Percentiles rank a stretch among this genome's conserved stretches.
Conservation (phyloP, 2,797 vertebrate species). For the Gymnoscopelus microlampas region DNA sequence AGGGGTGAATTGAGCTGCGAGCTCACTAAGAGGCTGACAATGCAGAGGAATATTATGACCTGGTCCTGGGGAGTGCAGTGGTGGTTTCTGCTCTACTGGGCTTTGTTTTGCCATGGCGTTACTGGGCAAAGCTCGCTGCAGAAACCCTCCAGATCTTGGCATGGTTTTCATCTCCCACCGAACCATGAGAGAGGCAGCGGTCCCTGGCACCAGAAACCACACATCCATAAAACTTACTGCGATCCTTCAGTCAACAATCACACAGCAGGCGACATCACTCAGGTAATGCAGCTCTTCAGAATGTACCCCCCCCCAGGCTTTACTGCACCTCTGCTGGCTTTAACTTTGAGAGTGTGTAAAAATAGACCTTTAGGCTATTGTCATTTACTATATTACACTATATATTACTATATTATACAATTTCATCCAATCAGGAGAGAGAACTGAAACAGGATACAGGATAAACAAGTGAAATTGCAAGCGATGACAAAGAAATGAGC, state of each 20-base stretch:
- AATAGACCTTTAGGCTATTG: too few relatives aligned
- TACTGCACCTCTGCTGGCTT: too few relatives aligned
- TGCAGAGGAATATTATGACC: constrained; percentile 30
- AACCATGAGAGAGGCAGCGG: constrained; percentile 5
- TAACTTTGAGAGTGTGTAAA: neutral
- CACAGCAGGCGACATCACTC: constrained; percentile 22
- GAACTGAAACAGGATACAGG: too few relatives aligned
- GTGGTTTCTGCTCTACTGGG: constrained; percentile 62
- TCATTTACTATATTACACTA: too few relatives aligned
- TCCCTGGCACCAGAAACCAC: constrained; percentile 8
- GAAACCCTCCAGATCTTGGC: constrained; percentile 2
- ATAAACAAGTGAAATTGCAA: too few relatives aligned
- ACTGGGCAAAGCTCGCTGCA: neutral
- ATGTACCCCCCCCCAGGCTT: neutral
- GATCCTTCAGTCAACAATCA: constrained; percentile 46
- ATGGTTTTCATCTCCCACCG: constrained; percentile 11
- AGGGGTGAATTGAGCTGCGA: neutral
- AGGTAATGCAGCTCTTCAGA: constrained; percentile 39
- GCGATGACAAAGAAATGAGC: too few relatives aligned
- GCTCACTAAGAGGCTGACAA: constrained; percentile 37
- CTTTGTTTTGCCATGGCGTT: constrained; percentile 49
- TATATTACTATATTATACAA: too few relatives aligned
- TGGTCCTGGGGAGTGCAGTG: constrained; percentile 36
- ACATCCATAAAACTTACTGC: constrained; percentile 44
- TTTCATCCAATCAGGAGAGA: too few relatives aligned